These are phyloP conservation scores for Odontomyia ornata DNA, from an alignment of 2,888 invertebrate genomes.

Conservation along the genomic window DNA sequence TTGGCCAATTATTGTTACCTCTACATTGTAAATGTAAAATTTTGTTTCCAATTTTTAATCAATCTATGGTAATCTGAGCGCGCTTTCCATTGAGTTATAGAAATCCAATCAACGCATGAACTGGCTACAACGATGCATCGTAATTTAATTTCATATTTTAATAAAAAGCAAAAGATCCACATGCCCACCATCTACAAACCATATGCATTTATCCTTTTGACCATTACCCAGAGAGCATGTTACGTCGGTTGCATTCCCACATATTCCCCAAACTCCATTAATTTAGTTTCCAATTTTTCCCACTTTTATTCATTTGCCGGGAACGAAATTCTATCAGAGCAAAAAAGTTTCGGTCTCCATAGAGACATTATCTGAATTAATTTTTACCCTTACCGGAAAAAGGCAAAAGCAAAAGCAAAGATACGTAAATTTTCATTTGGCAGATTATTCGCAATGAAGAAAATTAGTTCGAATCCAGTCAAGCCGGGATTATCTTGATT, in stretches of 20 bases:
- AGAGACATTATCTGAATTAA: slow-evolving; percentile 1
- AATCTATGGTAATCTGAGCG: too few species aligned
- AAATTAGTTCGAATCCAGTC: slow-evolving; percentile 10
- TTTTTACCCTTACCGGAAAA: not conserved
- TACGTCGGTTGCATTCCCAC: not conserved
- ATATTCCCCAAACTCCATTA: not conserved
- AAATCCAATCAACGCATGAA: too few species aligned
- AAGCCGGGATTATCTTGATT: slow-evolving; percentile 9
- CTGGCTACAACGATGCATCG: too few species aligned
- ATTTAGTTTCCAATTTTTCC: not conserved
- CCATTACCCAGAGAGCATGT: too few species aligned
- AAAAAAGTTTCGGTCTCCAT: not conserved
- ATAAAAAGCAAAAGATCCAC: too few species aligned
- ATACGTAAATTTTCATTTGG: not conserved
- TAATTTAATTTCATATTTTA: too few species aligned
- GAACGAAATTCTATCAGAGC: not conserved
- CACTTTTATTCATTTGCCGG: not conserved
- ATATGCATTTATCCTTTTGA: too few species aligned
- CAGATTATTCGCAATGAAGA: slow-evolving; percentile 17
- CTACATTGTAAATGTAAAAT: too few species aligned
- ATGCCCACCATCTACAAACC: too few species aligned
- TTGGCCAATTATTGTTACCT: too few species aligned
- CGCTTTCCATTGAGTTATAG: too few species aligned
- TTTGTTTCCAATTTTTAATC: too few species aligned
- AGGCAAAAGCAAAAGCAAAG: not conserved